Evolutionary conservation across 2,113 vertebrate species (phyloP), one percentile per base, ranked within the genome.

Genomic region (Prochilodus magdalenae): DNA sequence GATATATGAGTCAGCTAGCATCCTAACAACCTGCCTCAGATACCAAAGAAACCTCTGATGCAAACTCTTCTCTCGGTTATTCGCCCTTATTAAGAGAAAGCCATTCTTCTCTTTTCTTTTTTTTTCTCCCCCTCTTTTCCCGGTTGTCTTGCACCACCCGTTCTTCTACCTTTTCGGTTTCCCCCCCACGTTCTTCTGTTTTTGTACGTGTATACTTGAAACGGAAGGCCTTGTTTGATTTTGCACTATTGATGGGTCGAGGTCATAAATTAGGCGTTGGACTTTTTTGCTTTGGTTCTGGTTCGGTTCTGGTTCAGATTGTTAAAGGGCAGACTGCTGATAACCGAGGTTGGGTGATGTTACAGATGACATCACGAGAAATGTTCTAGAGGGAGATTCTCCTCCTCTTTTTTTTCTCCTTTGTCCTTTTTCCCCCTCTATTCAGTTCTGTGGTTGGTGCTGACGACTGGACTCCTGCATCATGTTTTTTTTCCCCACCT

Each of bases 1-100:
- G 88, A 84, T 76, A 84, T 76, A 88, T 77, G 81, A 67, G 87
- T 4, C 63, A 92, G 88, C 90, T 91, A 92, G 91, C 87, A 91
- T 92, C 93, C 92, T 90, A 91, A 90, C 87, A 91, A 94, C 94
- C 95, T 93, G 95, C 94, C 95, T 94, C 93, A 91, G 91, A 94
- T 96, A 97, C 97, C 97, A 97, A 98, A 98, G 97, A 98, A 94
- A 94, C 94, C 94, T 95, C 94, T 92, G 91, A 92, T 91, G 93
- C 94, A 93, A 93, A 94, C 89, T 90, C 90, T 57, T 57, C 20
- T 57, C 20, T 18, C 20, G 53, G 10, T 26, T 60, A 12, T 88
- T 90, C 87, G 87, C 88, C 90, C 65, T 53, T 44, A 30, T 86
- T 81, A 84, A 74, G 22, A 84, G 84, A 72, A 73, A 89, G 81